Conservation (phyloP, 2,113 vertebrate species). For the Antigone vipio region DNA sequence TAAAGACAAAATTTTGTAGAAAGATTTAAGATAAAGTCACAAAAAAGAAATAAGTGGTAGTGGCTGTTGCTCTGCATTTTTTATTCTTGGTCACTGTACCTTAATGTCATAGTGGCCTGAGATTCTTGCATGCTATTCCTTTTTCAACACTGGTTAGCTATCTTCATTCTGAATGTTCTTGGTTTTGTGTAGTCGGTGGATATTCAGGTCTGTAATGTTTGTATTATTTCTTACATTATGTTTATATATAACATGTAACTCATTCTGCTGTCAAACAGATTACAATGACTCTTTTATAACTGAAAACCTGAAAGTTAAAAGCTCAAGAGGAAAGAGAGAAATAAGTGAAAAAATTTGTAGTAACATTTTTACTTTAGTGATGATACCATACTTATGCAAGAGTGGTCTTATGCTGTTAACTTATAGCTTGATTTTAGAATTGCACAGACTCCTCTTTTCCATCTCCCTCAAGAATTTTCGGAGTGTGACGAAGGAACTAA, state of each 20-base stretch:
- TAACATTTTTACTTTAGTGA: neutral
- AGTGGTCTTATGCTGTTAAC: neutral
- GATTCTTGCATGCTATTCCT: neutral
- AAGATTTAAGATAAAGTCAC: neutral
- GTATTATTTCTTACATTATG: neutral
- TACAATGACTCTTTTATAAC: neutral
- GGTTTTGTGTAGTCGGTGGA: neutral
- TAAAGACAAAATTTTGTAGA: neutral
- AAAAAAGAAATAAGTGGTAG: neutral
- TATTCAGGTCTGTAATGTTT: neutral
- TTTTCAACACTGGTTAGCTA: neutral
- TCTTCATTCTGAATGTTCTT: neutral
- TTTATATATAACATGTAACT: neutral
- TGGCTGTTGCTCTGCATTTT: neutral
- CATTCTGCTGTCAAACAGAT: neutral
- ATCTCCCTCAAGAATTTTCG: neutral
- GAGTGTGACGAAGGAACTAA: neutral
- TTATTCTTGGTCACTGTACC: neutral
- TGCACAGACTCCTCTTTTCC: neutral
- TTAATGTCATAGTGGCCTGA: neutral
- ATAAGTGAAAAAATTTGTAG: neutral
- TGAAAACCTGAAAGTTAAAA: neutral
- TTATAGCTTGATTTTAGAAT: neutral
- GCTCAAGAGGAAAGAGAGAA: neutral
- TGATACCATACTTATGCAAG: neutral